Evolutionary conservation across 1,140 invertebrate species (phyloP).

Genomic region (Pseudomyrmex pallidus): DNA sequence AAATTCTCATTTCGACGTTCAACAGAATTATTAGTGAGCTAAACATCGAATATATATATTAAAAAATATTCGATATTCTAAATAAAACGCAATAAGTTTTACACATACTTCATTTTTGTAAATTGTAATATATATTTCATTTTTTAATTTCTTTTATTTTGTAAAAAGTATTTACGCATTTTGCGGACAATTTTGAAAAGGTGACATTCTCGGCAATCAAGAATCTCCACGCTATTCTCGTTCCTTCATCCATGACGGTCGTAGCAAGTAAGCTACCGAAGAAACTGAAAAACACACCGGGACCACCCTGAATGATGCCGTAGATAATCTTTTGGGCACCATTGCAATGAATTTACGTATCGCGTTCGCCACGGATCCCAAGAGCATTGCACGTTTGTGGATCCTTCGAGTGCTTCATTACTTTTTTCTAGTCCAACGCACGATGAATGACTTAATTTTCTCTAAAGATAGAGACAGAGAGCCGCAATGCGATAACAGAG

Average conservation of each 20-base stretch:
- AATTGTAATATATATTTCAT: not conserved
- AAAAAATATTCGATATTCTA: too few species aligned
- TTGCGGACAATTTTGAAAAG: slow-evolving; percentile 11
- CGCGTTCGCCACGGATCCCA: slow-evolving; percentile 59
- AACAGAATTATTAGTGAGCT: not conserved
- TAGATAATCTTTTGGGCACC: slow-evolving; percentile 43
- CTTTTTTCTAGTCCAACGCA: slow-evolving; percentile 64
- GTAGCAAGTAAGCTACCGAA: slow-evolving; percentile 38
- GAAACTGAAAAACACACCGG: slow-evolving; percentile 15
- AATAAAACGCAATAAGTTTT: too few species aligned
- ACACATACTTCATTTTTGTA: too few species aligned
- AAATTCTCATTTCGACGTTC: not conserved
- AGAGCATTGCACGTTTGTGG: slow-evolving; percentile 32
- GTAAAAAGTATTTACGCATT: not conserved
- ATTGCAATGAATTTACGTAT: slow-evolving; percentile 63
- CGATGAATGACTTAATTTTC: slow-evolving; percentile 74
- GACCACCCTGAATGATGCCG: slow-evolving; percentile 57
- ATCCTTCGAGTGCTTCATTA: slow-evolving; percentile 56
- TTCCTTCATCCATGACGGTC: slow-evolving; percentile 38
- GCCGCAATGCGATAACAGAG: slow-evolving; percentile 7
- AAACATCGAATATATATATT: too few species aligned
- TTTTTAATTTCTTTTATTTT: not conserved
- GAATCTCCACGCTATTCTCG: not conserved
- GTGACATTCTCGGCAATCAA: not conserved
- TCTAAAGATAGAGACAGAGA: slow-evolving; percentile 53